These are phyloP conservation scores for Clarias platycephalus DNA, from an alignment of 2,797 vertebrate species.

Conservation along the genomic window DNA sequence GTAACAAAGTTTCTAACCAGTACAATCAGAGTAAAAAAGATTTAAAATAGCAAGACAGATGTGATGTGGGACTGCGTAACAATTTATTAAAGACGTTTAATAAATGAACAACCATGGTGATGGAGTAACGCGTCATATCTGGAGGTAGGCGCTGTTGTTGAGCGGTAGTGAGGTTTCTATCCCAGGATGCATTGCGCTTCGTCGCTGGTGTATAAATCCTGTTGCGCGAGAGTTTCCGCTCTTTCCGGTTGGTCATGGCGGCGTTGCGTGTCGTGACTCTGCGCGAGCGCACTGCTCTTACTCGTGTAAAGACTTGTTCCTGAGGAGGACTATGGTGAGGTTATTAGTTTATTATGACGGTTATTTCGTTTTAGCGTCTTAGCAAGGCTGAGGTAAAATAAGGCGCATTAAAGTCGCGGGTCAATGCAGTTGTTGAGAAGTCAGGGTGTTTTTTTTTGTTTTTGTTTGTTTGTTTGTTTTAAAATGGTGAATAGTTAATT, in stretches of 20 bases:
- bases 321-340: not conserved
- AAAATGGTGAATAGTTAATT: not conserved
- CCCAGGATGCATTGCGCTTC: constrained; percentile 21
- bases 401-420: no score
- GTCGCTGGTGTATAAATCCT: constrained; percentile 1
- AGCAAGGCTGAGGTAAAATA: not conserved
- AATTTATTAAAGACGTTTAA: not conserved
- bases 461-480: fast-evolving
- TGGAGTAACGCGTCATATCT: not conserved
- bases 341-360: no score
- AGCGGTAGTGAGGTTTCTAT: not conserved
- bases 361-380: not conserved
- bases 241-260: not conserved
- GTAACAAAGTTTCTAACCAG: not conserved
- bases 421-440: not conserved
- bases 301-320: no score
- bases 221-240: fast-evolving
- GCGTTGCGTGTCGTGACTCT: fast-evolving
- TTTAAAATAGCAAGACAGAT: not conserved
- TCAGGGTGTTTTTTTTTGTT: not conserved
- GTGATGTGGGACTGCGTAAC: not conserved
- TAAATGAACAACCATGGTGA: not conserved
- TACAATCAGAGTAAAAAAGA: not conserved
- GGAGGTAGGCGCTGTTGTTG: not conserved
- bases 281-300: fast-evolving